Evolutionary conservation across 1,140 invertebrate genomes (phyloP).

Genomic region (Pachypeltis micranthus): DNA sequence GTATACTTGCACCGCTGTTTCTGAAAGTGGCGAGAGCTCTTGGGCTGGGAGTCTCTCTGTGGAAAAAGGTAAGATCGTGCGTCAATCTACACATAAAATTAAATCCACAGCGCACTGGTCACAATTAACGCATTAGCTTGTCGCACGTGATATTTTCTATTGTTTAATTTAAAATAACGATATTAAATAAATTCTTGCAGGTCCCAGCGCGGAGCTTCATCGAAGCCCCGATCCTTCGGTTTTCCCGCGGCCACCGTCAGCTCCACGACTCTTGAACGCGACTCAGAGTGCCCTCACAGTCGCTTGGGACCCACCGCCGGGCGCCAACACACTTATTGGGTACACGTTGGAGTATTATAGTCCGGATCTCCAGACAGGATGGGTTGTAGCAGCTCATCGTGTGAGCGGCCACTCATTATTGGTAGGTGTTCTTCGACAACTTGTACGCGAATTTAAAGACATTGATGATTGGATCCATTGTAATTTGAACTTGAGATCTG

Average conservation of each 20-base stretch:
- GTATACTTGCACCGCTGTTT: constrained; percentile 68
- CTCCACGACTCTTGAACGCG: constrained; percentile 57
- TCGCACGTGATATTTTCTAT: no score
- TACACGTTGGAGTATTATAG: constrained; percentile 86
- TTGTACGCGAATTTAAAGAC: no score
- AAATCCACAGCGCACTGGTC: no score
- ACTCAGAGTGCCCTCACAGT: constrained; percentile 66
- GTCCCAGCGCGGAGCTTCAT: constrained; percentile 51
- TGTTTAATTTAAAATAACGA: no score
- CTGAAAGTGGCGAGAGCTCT: constrained; percentile 67
- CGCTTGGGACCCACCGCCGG: constrained; percentile 52
- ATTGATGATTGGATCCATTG: no score
- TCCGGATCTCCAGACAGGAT: constrained; percentile 64
- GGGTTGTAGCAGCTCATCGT: constrained; percentile 53
- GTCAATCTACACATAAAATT: no score
- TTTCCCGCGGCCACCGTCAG: constrained; percentile 63
- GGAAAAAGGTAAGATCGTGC: constrained; percentile 33
- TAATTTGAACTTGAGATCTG: no score
- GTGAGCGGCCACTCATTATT: constrained; percentile 51
- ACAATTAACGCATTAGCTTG: no score
- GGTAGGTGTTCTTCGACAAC: no score
- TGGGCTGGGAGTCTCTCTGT: constrained; percentile 65
- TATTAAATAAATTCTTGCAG: constrained; percentile 23
- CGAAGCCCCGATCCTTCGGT: constrained; percentile 61
- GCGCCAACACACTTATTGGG: constrained; percentile 42